Base-by-base conservation (phyloP, 2,797 vertebrate genomes). In the Fringilla coelebs region DNA sequence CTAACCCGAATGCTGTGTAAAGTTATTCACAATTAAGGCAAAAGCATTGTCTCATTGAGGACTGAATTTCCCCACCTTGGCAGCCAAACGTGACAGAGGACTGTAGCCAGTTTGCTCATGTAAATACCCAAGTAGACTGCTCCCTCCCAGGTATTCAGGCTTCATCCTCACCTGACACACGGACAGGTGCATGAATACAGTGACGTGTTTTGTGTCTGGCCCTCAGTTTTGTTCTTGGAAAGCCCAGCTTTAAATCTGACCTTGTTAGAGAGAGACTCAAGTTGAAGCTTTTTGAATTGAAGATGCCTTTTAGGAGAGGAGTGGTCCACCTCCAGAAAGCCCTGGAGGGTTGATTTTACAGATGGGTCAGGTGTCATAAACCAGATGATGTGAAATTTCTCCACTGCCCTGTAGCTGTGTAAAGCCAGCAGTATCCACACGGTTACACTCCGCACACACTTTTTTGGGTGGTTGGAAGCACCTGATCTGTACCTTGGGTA, bases 401-500 rank as follows among this genome's bases (percentile, higher is more conserved):
- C 41, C 34, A 1, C 20, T 34, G 38, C 76, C 9, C 34, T 45
- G 19, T 49, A 46, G 48, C 66, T 82, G 51, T 79, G 36, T 45
- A 36, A 75, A 89, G 15, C 31, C 46, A 86, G 40, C 21, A 52
- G 41, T 28, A 45, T 62, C n/a, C 62, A 24, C 78, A 67, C 0
- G 0, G 28, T 68, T 90, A 55, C 34, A 19, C n/a, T 32, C 60
- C 46, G 34, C 22, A 13, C 57, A 77, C n/a, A 10, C 4, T 0
- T 40, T 46, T 77, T 67, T 63, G 58, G 79, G 85, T 71, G 70
- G 51, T 72, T 95, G 77, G 85, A 83, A 95, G 66, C 72, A 90
- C 94, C 91, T 94, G 92, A 88, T 89, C 65, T 94, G 38, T 94
- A 75, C 54, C 71, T 92, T 94, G 81, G 65, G 84, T 94, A 63